Conservation (phyloP, 2,113 vertebrate genomes). For the Sturnira hondurensis region DNA sequence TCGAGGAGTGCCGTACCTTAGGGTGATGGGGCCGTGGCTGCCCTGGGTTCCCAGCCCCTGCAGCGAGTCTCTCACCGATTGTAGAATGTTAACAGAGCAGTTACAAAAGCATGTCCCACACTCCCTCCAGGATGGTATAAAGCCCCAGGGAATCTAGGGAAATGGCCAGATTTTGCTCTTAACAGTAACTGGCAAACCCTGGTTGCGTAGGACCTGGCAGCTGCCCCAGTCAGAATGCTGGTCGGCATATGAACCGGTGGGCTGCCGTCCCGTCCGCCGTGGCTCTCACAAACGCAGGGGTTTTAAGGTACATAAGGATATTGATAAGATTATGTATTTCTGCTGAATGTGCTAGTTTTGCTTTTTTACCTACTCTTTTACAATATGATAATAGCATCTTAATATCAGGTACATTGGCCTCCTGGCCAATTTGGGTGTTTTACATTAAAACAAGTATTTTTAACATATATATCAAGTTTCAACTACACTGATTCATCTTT, state of each 20-base stretch:
- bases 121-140: neutral
- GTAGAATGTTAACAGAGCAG: neutral
- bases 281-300: neutral
- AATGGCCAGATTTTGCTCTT: neutral
- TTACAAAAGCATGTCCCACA: neutral
- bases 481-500: neutral
- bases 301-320: neutral
- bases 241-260: neutral
- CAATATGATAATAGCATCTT: neutral
- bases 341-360: neutral
- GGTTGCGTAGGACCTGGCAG: slow-evolving; percentile 30
- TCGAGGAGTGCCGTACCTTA: no score
- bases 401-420: neutral
- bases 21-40: neutral
- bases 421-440: neutral
- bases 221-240: neutral
- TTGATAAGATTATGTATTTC: neutral
- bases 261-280: neutral
- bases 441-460: neutral
- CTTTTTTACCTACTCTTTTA: neutral
- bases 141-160: neutral
- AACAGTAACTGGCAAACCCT: neutral
- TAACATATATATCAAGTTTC: neutral
- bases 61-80: neutral
- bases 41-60: neutral